Evolutionary conservation across 2,797 vertebrate genomes (phyloP).

Genomic region (Spinibarbus caldwelli): DNA sequence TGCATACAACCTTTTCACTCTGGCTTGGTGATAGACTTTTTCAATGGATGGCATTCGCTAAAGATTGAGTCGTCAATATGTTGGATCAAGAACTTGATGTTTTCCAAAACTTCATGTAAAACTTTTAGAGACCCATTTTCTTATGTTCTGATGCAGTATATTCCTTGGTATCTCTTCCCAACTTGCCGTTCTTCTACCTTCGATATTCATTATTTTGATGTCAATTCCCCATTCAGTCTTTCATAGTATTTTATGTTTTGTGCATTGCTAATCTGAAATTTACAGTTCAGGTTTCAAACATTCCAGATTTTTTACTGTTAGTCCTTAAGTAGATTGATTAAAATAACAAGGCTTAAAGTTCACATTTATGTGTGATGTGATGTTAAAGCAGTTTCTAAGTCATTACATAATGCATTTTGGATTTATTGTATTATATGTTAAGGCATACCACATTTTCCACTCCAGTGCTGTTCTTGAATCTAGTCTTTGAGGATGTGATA

Average conservation of each 20-base stretch:
- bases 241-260: constrained; percentile 9
- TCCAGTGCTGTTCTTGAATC: background rate
- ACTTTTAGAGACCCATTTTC: constrained; percentile 34
- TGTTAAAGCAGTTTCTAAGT: constrained; percentile 7
- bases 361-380: constrained; percentile 2
- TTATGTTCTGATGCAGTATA: constrained; percentile 53
- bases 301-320: constrained; percentile 39
- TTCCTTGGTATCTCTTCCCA: constrained; percentile 12
- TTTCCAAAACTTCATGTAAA: constrained; percentile 8
- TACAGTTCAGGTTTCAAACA: constrained; percentile 39
- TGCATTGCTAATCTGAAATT: constrained; percentile 10
- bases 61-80: background rate
- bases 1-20: background rate
- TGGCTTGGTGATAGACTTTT: constrained; percentile 7
- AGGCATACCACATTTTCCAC: background rate
- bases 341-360: constrained; percentile 4
- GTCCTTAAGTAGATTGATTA: constrained; percentile 8
- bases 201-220: constrained; percentile 27
- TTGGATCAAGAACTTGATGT: constrained; percentile 18
- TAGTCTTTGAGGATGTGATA: background rate
- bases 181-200: constrained; percentile 22
- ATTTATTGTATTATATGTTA: constrained; percentile 1
- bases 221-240: constrained; percentile 11
- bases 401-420: background rate
- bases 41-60: background rate